Base-by-base conservation (phyloP, 2,113 vertebrate genomes). In the Hoplias malabaricus region DNA sequence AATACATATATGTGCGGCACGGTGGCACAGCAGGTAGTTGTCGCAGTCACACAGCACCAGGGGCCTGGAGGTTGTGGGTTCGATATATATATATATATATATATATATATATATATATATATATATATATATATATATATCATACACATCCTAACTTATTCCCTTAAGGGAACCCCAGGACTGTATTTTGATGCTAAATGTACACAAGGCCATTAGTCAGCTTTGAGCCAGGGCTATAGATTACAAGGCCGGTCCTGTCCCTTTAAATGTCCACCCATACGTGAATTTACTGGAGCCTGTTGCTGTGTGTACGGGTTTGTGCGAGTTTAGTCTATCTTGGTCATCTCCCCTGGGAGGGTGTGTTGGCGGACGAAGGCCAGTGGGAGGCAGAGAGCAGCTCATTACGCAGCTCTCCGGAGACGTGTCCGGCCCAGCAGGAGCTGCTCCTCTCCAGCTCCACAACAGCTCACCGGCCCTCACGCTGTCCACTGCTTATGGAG, bases 401-500 rank as follows among this genome's bases (percentile, higher is more conserved):
- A 77, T 84, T 69, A 71, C 56, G 14, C n/a, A 73, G 56, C 50
- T 72, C 83, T 77, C 85, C 59, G 46, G 83, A 76, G 83, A 69
- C 31, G 62, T 73, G 69, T 54, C 61, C 62, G 42, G 78, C 70
- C 53, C 53, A 66, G 75, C 77, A 75, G 76, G 71, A 84, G 59
- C 73, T 57, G 82, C 70, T 84, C 34, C 34, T 73, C 69, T 80
- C 85, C 71, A 66, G 75, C 68, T 78, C 73, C 69, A 84, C 73
- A 63, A 77, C 68, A 80, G 74, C 84, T 85, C 84, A 86, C 86
- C 77, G 63, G 77, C 53, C 77, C 85, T 86, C 75, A 42, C 19
- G 21, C 86, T 87, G 87, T 91, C 91, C 89, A 87, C 87, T 90
- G 90, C 89, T 91, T 87, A 91, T 89, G 80, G 85, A 92, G 87